Evolutionary conservation across 2,113 vertebrate species (phyloP).

Genomic region (Arenaria interpres): DNA sequence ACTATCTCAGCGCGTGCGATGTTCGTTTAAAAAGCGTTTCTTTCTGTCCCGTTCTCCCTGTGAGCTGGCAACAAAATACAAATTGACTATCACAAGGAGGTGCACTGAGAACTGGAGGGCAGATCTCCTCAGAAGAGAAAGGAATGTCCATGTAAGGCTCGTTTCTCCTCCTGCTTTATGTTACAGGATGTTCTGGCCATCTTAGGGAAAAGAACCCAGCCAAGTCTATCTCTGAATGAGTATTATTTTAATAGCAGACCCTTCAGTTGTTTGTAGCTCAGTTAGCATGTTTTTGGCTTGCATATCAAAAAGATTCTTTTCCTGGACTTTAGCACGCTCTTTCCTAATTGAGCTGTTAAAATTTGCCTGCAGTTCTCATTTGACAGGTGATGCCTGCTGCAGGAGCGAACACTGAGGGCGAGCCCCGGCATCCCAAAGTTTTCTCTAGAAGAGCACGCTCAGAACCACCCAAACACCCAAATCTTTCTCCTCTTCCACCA

Average conservation of each 20-base stretch:
- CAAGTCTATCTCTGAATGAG: background rate
- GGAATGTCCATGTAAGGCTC: slow-evolving; percentile 56
- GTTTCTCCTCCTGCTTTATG: slow-evolving; percentile 16
- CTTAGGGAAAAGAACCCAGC: background rate
- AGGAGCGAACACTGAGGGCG: background rate
- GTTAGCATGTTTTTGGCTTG: slow-evolving; percentile 7
- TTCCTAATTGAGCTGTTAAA: background rate
- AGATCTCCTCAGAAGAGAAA: background rate
- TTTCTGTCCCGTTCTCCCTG: background rate
- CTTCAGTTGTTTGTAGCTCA: slow-evolving; percentile 26
- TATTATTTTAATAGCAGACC: background rate
- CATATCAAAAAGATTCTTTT: background rate
- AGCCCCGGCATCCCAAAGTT: background rate
- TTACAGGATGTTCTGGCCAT: slow-evolving; percentile 48
- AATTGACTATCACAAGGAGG: background rate
- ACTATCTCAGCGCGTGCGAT: rapidly evolving
- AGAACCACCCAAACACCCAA: background rate
- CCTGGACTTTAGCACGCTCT: background rate
- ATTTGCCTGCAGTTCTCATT: background rate
- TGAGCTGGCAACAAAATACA: background rate
- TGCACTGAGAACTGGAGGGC: background rate
- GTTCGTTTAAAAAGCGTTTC: background rate
- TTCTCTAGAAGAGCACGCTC: background rate
- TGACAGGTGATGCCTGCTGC: background rate
- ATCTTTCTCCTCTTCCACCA: background rate